These are phyloP conservation scores for Equus przewalskii DNA, from an alignment of 2,113 vertebrate genomes.

Conservation along the genomic window DNA sequence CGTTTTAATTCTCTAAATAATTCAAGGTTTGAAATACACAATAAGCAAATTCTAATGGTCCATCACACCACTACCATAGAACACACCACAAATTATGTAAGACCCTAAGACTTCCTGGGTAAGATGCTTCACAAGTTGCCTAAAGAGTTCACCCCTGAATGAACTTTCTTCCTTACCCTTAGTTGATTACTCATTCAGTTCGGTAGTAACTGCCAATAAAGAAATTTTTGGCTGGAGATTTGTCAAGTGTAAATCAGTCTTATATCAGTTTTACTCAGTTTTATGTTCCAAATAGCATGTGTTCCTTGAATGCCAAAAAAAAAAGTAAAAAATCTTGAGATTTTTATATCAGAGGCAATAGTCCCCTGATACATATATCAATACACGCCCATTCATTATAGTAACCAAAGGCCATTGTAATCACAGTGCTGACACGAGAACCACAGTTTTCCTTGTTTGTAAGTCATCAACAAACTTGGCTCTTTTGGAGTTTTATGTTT, in stretches of 20 bases:
- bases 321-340: background rate
- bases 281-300: background rate
- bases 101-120: background rate
- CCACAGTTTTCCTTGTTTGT: background rate
- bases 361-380: background rate
- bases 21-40: background rate
- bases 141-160: background rate
- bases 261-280: background rate
- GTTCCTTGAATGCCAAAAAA: background rate
- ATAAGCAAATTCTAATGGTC: background rate
- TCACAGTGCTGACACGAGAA: background rate
- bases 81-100: background rate
- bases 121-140: background rate
- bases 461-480: background rate
- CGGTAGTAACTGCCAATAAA: background rate
- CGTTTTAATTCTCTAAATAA: conserved; percentile 7
- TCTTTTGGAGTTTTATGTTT: background rate
- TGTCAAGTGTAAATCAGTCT: conserved; percentile 2
- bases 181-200: background rate
- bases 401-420: background rate
- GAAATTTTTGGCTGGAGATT: background rate
- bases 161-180: background rate
- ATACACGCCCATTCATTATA: background rate
- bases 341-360: background rate
- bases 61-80: background rate